Base-by-base conservation (phyloP, 2,797 vertebrate species). In the Brachyrhaphis roseni region DNA sequence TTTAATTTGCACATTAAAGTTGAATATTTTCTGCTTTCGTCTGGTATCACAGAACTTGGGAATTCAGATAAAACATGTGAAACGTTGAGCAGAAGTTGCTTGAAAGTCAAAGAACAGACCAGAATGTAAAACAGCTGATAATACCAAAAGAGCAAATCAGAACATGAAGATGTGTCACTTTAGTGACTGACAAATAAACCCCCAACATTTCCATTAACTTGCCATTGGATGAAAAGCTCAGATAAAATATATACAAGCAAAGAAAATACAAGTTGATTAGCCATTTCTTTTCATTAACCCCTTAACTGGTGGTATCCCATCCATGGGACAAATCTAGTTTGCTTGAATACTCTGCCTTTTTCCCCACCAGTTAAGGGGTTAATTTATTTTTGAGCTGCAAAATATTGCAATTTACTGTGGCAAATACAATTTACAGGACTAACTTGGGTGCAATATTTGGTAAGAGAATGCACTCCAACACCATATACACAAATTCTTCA, bases 61-160 rank as follows among this genome's bases (percentile, higher is more conserved):
- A 34, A 77, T 64, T 76, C 28, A 31, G 36, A 77, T 11, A 72
- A 8, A 78, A 64, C 36, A 55, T 28, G 43, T 73, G 34, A 84
- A 79, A 62, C 1, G 1, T 57, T 86, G 73, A 80, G 79, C 89
- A 87, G 74, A 78, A 81, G 72, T 36, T 11, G 26, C 75, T 78
- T 68, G 72, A 81, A 12, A 78, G 8, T 79, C 57, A 62, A 83
- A 66, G 8, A 75, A 57, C 31, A n/a, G 39, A 64, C 18, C 12
- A 78, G 47, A 82, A 77, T 77, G 2, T 26, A 77, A 82, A 80
- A 79, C 75, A 78, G 43, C 2, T n/a, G 1, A 45, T 70, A 75
- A 75, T 74, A 59, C 31, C 31, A 79, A 77, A 82, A 82, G 46
- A 28, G 10, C 28, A 62, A 87, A 72, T 41, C 49, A 78, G 51